Evolutionary conservation across 2,113 vertebrate species (phyloP).

Genomic region (Chloroceryle aenea): DNA sequence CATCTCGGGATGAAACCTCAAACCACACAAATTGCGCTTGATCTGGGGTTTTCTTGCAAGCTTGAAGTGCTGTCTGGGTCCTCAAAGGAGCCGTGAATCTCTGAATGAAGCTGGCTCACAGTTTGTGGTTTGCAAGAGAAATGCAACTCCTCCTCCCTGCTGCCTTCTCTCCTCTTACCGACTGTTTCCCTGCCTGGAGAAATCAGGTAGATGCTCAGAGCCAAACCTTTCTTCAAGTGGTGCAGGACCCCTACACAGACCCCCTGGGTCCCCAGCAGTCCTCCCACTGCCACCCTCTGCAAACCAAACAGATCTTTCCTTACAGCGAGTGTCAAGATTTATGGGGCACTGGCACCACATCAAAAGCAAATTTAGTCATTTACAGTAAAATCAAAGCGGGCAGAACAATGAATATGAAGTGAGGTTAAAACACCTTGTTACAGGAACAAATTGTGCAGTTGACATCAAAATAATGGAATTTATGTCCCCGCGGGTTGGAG

Average conservation of each 20-base stretch:
- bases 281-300: neutral
- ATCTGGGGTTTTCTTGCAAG: conserved; percentile 46
- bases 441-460: conserved; percentile 66
- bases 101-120: neutral
- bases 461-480: conserved; percentile 64
- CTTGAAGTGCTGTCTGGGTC: neutral
- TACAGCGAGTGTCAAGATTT: conserved; percentile 44
- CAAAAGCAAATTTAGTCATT: conserved; percentile 69
- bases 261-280: neutral
- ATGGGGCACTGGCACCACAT: conserved; percentile 66
- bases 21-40: conserved; percentile 32
- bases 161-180: neutral
- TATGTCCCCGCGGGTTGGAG: neutral
- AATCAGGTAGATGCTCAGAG: neutral
- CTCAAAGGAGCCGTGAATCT: conserved; percentile 11
- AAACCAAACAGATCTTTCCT: conserved; percentile 21
- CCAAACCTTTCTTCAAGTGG: fast-evolving
- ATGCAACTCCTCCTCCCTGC: neutral
- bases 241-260: fast-evolving
- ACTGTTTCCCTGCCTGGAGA: neutral
- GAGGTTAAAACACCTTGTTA: conserved; percentile 70
- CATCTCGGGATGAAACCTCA: conserved; percentile 51
- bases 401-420: conserved; percentile 68
- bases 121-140: neutral
- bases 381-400: conserved; percentile 72